Conservation (phyloP, 2,797 vertebrate species). For the Ambastaia sidthimunki region DNA sequence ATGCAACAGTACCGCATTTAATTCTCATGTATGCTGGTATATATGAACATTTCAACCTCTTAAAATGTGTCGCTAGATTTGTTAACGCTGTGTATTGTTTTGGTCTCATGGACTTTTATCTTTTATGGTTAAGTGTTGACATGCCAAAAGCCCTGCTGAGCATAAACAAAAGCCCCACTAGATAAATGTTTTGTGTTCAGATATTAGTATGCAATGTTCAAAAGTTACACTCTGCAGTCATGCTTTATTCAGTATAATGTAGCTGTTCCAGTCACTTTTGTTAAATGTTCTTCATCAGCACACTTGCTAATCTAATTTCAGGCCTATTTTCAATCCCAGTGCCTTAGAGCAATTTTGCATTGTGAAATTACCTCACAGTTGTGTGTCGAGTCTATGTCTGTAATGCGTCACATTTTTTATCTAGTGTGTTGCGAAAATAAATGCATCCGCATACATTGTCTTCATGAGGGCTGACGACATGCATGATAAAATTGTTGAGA, state of each 20-base stretch:
- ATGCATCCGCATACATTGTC: not conserved
- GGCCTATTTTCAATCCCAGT: slow-evolving; percentile 17
- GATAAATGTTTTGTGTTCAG: slow-evolving; percentile 12
- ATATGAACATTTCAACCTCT: not conserved
- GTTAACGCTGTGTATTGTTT: not conserved
- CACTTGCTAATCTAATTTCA: slow-evolving; percentile 15
- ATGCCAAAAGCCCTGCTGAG: slow-evolving; percentile 25
- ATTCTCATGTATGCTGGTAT: not conserved
- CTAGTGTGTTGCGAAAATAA: not conserved
- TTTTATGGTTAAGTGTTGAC: not conserved
- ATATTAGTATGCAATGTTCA: slow-evolving; percentile 52
- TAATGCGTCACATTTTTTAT: slow-evolving; percentile 1
- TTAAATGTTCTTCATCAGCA: not conserved
- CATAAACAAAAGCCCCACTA: not conserved
- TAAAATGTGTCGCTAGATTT: not conserved
- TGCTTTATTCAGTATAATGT: slow-evolving; percentile 15
- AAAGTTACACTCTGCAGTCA: not conserved
- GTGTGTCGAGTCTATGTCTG: not conserved
- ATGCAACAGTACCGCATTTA: not conserved
- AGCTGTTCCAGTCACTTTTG: not conserved
- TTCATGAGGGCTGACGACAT: slow-evolving; percentile 33
- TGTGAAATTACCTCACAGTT: slow-evolving; percentile 1
- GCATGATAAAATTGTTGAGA: slow-evolving; percentile 29
- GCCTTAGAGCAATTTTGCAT: not conserved
- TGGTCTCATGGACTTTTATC: not conserved